phyloP scores from a whole-genome alignment of 2,797 vertebrate genomes.

The Poeciliopsis gracilis region DNA sequence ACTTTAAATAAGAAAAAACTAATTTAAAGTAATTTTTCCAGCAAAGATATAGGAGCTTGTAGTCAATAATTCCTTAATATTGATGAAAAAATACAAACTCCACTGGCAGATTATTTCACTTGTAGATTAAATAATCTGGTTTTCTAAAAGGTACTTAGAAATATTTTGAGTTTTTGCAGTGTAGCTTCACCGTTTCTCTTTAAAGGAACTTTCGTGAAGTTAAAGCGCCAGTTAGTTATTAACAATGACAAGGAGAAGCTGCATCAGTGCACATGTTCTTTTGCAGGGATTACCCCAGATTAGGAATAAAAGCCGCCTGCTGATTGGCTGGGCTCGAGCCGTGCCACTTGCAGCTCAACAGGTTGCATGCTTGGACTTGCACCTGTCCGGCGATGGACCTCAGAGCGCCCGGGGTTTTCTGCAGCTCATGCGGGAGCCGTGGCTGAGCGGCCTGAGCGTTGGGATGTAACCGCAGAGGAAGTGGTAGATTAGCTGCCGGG shows the following conservation, averaged over 20 bases:
- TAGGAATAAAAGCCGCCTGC: constrained; percentile 61
- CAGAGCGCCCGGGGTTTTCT: constrained; percentile 20
- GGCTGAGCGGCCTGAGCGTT: constrained; percentile 7
- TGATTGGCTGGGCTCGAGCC: constrained; percentile 68
- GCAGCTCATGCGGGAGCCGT: constrained; percentile 12
- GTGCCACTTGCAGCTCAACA: constrained; percentile 72
- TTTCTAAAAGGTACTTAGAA: too few relatives aligned
- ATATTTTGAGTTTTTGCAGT: too few relatives aligned
- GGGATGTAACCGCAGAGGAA: constrained; percentile 57
- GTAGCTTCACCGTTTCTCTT: not conserved
- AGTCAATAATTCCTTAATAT: too few relatives aligned
- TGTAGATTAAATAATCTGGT: too few relatives aligned
- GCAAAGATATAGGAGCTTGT: too few relatives aligned
- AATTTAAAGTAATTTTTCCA: too few relatives aligned
- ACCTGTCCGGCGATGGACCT: constrained; percentile 62
- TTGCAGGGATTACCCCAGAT: constrained; percentile 72
- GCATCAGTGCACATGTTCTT: constrained; percentile 49
- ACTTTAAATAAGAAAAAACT: too few relatives aligned
- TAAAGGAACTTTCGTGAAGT: constrained; percentile 18
- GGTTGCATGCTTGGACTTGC: constrained; percentile 61
- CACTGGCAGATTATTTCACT: too few relatives aligned
- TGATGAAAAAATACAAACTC: too few relatives aligned
- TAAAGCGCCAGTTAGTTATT: constrained; percentile 34
- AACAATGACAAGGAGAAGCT: constrained; percentile 50
- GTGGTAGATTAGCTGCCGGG: constrained; percentile 20